Conservation (phyloP, 2,797 vertebrate genomes). For the Synanceia verrucosa region DNA sequence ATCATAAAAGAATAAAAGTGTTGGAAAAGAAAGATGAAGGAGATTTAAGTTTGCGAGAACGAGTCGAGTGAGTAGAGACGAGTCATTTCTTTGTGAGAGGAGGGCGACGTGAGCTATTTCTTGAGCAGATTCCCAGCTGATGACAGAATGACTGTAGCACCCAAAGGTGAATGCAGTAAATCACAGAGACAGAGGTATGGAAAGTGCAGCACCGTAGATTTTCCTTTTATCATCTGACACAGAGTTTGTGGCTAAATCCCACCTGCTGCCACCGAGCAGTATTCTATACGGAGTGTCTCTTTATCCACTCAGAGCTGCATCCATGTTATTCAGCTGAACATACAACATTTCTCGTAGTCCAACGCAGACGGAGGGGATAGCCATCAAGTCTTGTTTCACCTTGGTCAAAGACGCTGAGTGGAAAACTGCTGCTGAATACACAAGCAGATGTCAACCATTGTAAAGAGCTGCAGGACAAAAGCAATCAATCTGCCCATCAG, state of each 20-base stretch:
- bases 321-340: neutral
- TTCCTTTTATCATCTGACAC: constrained; percentile 18
- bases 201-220: constrained; percentile 19
- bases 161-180: constrained; percentile 53
- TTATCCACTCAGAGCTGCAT: neutral
- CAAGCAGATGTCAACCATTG: constrained; percentile 33
- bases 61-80: constrained; percentile 8
- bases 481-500: constrained; percentile 14
- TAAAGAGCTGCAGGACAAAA: constrained; percentile 32
- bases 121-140: constrained; percentile 33
- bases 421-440: constrained; percentile 42
- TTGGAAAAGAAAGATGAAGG: constrained; percentile 15
- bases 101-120: constrained; percentile 44
- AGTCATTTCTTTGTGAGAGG: constrained; percentile 30
- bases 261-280: constrained; percentile 15
- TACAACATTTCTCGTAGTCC: neutral
- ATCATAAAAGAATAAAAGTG: neutral
- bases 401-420: constrained; percentile 37
- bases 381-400: constrained; percentile 43
- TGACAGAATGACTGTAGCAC: constrained; percentile 42
- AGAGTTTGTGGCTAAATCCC: constrained; percentile 19
- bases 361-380: constrained; percentile 8
- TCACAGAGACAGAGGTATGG: constrained; percentile 30
- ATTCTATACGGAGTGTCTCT: neutral
- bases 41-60: constrained; percentile 19